Evolutionary conservation across 23 tunicate species (phyloP), one percentile per base, ranked within the genome.

Genomic region (Phallusia fumigata): DNA sequence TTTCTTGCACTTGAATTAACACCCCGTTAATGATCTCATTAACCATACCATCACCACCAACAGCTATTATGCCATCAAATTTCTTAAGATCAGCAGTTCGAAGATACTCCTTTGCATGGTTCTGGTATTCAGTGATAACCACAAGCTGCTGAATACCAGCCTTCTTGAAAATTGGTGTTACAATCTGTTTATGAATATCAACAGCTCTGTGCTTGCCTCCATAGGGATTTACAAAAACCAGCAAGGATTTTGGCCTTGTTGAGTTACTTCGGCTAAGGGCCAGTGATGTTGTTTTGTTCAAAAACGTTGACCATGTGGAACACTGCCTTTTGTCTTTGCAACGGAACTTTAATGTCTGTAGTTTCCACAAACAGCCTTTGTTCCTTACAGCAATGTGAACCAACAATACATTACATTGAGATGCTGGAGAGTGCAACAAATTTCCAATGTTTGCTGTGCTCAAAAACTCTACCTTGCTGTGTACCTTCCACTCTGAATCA

Each of bases 11-110:
- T 36, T 80, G 79, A 31, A 77, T n/a, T 51, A 94, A 49, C 34
- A 94, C 64, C 49, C 98, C 98, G 64, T 94, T 94, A 0, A 88
- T 79, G 65, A 94, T 75, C 85, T 94, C 98, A 78, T 89, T 86
- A 24, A 64, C 33, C 91, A 94, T 94, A 30, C 98, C 98, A 89
- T 94, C 98, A 11, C 98, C 98, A 64, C 98, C 98, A 58, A 94
- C 98, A 64, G 98, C 94, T 34, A 94, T 58, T 12, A 94, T 86
- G 35, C 98, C 98, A 79, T 87, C 91, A 79, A 51, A 85, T 11
- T 32, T 49, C 13, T 86, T 73, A 16, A 94, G 31, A 73, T 89
- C 90, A 34, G 80, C 76, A 50, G 49, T 75, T 86, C 89, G 79
- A 10, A 94, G 84, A 82, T 73, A 82, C 11, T 89, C 84, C 53